phyloP scores from a whole-genome alignment of 1,140 invertebrate genomes.

The Hetaerina americana region DNA sequence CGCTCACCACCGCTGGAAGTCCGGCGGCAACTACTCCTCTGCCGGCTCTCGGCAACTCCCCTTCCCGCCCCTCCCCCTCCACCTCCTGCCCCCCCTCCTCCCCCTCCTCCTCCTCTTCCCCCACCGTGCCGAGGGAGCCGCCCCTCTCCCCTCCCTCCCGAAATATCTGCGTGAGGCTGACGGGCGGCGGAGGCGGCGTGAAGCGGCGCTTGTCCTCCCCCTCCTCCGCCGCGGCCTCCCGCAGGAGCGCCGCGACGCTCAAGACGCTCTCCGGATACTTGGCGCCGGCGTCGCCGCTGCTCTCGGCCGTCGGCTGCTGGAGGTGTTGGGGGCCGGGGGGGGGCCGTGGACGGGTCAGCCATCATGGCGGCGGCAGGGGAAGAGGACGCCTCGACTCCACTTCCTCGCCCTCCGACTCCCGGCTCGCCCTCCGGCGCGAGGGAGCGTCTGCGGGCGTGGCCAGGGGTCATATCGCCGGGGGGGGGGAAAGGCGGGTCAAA shows the following conservation, averaged over 20 bases:
- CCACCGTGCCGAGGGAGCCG: not conserved
- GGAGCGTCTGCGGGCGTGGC: not conserved
- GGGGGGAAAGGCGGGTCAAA: too few relatives aligned
- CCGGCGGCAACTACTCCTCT: not conserved
- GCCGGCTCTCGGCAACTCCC: too few relatives aligned
- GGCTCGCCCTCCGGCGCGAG: slow-evolving; percentile 7
- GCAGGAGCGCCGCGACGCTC: slow-evolving; percentile 13
- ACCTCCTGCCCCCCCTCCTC: too few relatives aligned
- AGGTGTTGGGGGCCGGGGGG: too few relatives aligned
- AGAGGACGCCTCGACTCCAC: too few relatives aligned
- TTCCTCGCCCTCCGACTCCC: not conserved
- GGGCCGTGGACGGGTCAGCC: too few relatives aligned
- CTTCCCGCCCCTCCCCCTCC: slow-evolving; percentile 1
- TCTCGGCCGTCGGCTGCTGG: not conserved
- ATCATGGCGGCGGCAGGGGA: not conserved
- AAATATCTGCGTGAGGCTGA: slow-evolving; percentile 23
- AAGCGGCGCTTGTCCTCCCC: too few relatives aligned
- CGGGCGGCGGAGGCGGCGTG: slow-evolving; percentile 17
- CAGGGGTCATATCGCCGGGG: too few relatives aligned
- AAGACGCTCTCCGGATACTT: slow-evolving; percentile 12
- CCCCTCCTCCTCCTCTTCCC: too few relatives aligned
- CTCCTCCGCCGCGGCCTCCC: slow-evolving; percentile 4
- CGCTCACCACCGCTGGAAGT: slow-evolving; percentile 6
- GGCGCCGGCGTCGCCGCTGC: not conserved
- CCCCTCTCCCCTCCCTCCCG: slow-evolving; percentile 15